Evolutionary conservation across 2,113 vertebrate genomes (phyloP), one percentile per base, ranked within the genome.

Genomic region (Corvus hawaiiensis): DNA sequence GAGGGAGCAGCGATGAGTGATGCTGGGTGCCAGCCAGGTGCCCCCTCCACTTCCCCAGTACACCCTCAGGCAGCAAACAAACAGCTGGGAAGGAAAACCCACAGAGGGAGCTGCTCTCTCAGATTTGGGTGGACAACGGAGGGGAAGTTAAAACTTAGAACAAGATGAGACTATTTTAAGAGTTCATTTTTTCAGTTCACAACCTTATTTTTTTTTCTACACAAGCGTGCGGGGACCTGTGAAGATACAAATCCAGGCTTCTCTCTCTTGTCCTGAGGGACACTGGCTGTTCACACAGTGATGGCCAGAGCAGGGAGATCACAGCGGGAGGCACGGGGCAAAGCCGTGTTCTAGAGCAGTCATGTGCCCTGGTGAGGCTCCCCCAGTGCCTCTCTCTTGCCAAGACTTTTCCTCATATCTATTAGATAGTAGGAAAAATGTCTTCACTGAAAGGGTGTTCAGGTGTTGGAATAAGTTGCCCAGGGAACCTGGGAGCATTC

Each of bases 61-160:
- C 37, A 74, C 66, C 88, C 84, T 96, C 28, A 87, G 72, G 88
- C 78, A 80, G 90, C 83, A 95, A 96, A 94, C 90, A 94, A 96
- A 96, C 67, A 95, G 79, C 56, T 4, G 39, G 83, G 74, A 54
- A 92, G 91, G 88, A 93, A 92, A 97, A 92, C 85, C 92, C 76
- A 87, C 66, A 63, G 83, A 97, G 87, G 89, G 83, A 96, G 83
- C 93, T 96, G 87, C 94, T 93, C 93, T 97, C 83, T 87, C 84
- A 94, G 82, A 81, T 94, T 96, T 97, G 88, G 80, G 74, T 94
- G 79, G 92, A 95, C 75, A 90, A 75, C 48, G 58, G 64, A 93
- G 80, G 66, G 72, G 81, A 96, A 85, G 73, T 87, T 88, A 56
- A 85, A 94, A 81, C 71, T 89, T 72, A 23, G 23, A 64, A 56